Evolutionary conservation across 2,888 invertebrate genomes (phyloP).

Genomic region (Harpagoxenus sublaevis): DNA sequence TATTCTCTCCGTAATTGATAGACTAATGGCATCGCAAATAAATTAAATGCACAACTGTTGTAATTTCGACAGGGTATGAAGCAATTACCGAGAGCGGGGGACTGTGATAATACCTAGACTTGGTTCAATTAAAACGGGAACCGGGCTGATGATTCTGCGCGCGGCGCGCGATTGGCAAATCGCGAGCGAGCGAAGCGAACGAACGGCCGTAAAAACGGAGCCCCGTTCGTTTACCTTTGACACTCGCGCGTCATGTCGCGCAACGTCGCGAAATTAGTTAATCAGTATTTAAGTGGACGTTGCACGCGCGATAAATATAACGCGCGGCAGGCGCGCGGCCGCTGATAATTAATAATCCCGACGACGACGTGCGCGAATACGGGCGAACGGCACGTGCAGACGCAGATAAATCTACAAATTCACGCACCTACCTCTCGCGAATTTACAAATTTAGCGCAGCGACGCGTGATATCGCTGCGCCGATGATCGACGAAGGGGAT

Average conservation of each 20-base stretch:
- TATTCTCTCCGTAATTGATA: slow-evolving; percentile 47
- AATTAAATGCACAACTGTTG: slow-evolving; percentile 55
- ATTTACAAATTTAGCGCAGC: slow-evolving; percentile 15
- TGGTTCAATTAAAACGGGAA: slow-evolving; percentile 50
- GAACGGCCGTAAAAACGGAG: not conserved
- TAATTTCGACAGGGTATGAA: slow-evolving; percentile 48
- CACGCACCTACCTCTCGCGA: not conserved
- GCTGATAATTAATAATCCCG: slow-evolving; percentile 44
- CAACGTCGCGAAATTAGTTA: slow-evolving; percentile 54
- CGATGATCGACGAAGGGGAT: not conserved
- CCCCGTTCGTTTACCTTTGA: slow-evolving; percentile 42
- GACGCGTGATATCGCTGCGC: slow-evolving; percentile 25
- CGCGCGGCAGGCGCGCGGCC: not conserved
- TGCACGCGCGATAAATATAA: slow-evolving; percentile 52
- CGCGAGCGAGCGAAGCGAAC: slow-evolving; percentile 13
- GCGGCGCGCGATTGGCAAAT: slow-evolving; percentile 42
- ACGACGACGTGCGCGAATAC: slow-evolving; percentile 17
- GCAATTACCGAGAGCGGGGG: slow-evolving; percentile 44
- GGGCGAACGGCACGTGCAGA: slow-evolving; percentile 38
- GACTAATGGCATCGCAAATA: slow-evolving; percentile 53
- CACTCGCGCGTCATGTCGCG: slow-evolving; percentile 27
- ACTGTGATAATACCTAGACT: slow-evolving; percentile 46
- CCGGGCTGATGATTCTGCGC: slow-evolving; percentile 36
- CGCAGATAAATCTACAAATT: slow-evolving; percentile 53
- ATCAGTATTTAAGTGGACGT: slow-evolving; percentile 56